These are phyloP conservation scores for Astyanax mexicanus DNA, from an alignment of 2,797 vertebrate genomes.

Conservation along the genomic window DNA sequence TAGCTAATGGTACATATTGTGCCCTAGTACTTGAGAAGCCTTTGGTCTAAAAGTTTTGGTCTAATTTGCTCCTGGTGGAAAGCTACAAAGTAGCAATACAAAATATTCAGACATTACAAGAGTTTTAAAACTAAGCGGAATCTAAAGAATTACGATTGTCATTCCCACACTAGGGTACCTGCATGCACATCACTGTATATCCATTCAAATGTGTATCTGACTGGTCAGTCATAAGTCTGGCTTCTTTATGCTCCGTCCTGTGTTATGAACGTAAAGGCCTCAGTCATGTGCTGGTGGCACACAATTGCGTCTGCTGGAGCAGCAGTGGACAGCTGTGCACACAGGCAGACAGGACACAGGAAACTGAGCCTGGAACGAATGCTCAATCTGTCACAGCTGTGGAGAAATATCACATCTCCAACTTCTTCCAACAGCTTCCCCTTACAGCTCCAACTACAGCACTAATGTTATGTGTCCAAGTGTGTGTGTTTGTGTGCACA, in stretches of 20 bases:
- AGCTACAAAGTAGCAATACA: too few relatives aligned
- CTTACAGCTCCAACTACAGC: background rate
- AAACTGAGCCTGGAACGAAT: constrained; percentile 52
- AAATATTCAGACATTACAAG: too few relatives aligned
- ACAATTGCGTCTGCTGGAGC: constrained; percentile 30
- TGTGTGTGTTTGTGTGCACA: too few relatives aligned
- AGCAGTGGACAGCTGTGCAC: constrained; percentile 52
- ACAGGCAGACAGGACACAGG: constrained; percentile 40
- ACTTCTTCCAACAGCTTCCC: constrained; percentile 31
- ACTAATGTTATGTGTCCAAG: too few relatives aligned
- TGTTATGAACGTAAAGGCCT: constrained; percentile 17
- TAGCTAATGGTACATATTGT: too few relatives aligned
- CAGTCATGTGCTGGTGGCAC: constrained; percentile 27
- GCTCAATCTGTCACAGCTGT: constrained; percentile 61
- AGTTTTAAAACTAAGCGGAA: too few relatives aligned
- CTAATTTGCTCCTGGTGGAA: too few relatives aligned
- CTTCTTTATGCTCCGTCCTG: background rate
- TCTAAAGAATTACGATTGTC: too few relatives aligned
- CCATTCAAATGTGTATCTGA: constrained; percentile 21
- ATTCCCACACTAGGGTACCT: background rate
- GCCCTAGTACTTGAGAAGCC: too few relatives aligned
- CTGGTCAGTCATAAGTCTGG: constrained; percentile 9
- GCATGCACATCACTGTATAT: constrained; percentile 71
- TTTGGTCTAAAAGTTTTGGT: too few relatives aligned
- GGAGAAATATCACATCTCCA: constrained; percentile 47